Evolutionary conservation across 2,113 vertebrate species (phyloP), one percentile per base, ranked within the genome.

Genomic region (Orycteropus afer): DNA sequence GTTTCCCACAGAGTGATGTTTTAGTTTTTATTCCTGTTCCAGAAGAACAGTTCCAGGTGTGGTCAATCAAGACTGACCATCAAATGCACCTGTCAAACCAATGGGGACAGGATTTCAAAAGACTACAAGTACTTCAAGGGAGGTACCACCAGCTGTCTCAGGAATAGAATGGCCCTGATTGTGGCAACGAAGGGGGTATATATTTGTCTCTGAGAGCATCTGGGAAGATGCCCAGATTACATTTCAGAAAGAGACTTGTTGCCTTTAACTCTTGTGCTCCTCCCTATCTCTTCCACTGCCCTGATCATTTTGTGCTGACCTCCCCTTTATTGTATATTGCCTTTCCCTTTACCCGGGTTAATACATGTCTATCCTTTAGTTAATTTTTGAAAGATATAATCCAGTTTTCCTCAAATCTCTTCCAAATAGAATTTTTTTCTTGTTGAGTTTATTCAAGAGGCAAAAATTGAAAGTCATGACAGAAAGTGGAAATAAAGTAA

Each of bases 181-280:
- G 96, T 85, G 98, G 93, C 91, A 98, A 98, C 98, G 98, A 98
- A 97, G 98, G 97, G 98, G 98, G 97, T 98, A 95, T 97, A 96
- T 95, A 96, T 98, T 98, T 95, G 96, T 98, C 97, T 98, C 98
- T 94, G 93, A 59, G 55, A 93, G 94, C 98, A 91, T 90, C 86
- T 96, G 63, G 81, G 79, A 98, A 96, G 65, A 57, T 89, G 96
- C 87, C 96, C 96, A 95, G 97, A 96, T 98, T 97, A 91, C 83
- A 82, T 97, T 98, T 97, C 98, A 96, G 89, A 93, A 92, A 95
- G 20, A 93, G 63, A 88, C 61, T n/a, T n/a, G n/a, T n/a, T n/a
- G n/a, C n/a, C n/a, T n/a, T n/a, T n/a, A n/a, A n/a, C n/a, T n/a
- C n/a, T n/a, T n/a, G n/a, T n/a, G n/a, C n/a, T n/a, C n/a, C n/a